Percentiles rank a stretch among this genome's conserved stretches.
phyloP scores from a whole-genome alignment of 2,888 invertebrate species.

The Tachina lurida region DNA sequence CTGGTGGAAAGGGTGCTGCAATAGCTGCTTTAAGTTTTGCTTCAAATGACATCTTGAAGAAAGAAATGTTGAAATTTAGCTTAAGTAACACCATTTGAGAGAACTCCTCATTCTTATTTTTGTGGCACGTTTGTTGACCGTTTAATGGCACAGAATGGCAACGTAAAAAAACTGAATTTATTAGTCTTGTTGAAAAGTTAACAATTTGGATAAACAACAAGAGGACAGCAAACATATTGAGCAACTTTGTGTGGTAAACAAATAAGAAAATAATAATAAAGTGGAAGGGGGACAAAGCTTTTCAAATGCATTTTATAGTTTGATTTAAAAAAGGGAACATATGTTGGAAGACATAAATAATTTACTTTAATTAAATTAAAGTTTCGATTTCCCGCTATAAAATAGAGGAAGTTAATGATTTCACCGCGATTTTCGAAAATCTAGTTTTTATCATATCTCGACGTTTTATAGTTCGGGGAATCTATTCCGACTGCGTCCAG shows the following conservation, averaged over 20 bases:
- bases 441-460: too few relatives aligned
- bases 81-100: neutral
- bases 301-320: neutral
- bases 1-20: neutral
- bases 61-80: neutral
- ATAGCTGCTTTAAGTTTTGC: neutral
- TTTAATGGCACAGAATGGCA: slow-evolving; percentile 6
- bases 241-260: slow-evolving; percentile 34
- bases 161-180: slow-evolving; percentile 56
- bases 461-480: too few relatives aligned
- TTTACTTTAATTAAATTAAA: neutral
- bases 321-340: neutral
- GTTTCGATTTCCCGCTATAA: neutral
- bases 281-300: neutral
- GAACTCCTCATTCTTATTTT: neutral
- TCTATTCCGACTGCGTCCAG: too few relatives aligned
- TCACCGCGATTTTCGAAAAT: too few relatives aligned
- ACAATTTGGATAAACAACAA: slow-evolving; percentile 54
- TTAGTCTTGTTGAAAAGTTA: slow-evolving; percentile 62
- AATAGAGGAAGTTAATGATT: neutral
- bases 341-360: neutral
- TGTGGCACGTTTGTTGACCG: neutral
- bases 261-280: neutral
- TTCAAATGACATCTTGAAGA: neutral
- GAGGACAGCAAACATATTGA: slow-evolving; percentile 22